Conservation (phyloP, 2,113 vertebrate genomes). For the Monarcha castaneiventris region DNA sequence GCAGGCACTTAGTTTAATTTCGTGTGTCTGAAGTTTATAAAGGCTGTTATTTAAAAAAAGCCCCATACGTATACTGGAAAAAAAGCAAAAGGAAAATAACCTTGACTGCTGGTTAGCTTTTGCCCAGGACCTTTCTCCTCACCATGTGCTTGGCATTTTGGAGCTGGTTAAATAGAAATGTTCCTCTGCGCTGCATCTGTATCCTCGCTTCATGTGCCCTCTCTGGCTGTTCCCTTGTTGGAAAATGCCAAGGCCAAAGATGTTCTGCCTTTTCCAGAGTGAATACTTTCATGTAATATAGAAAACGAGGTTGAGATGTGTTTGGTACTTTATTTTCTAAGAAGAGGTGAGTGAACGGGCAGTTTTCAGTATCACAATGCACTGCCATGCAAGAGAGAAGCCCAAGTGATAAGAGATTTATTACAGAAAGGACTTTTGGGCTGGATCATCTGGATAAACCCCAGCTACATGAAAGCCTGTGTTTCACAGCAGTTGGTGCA, state of each 20-base stretch:
- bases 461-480: not conserved
- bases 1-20: not conserved
- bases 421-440: not conserved
- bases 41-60: not conserved
- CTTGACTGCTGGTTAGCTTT: not conserved
- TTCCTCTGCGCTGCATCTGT: not conserved
- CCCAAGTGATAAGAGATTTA: not conserved
- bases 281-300: not conserved
- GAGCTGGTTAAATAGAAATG: not conserved
- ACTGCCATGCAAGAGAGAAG: not conserved
- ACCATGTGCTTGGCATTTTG: not conserved
- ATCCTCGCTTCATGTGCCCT: accelerated
- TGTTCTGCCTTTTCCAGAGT: not conserved
- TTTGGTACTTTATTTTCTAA: not conserved
- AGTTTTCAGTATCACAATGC: not conserved
- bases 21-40: not conserved
- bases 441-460: not conserved
- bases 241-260: not conserved
- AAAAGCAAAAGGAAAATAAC: not conserved
- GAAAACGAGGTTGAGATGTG: not conserved
- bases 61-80: not conserved
- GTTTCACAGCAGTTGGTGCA: not conserved
- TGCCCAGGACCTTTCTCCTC: not conserved
- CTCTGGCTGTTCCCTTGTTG: not conserved
- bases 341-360: not conserved